Conservation (phyloP, 2,113 vertebrate genomes). For the Thryonomys swinderianus region DNA sequence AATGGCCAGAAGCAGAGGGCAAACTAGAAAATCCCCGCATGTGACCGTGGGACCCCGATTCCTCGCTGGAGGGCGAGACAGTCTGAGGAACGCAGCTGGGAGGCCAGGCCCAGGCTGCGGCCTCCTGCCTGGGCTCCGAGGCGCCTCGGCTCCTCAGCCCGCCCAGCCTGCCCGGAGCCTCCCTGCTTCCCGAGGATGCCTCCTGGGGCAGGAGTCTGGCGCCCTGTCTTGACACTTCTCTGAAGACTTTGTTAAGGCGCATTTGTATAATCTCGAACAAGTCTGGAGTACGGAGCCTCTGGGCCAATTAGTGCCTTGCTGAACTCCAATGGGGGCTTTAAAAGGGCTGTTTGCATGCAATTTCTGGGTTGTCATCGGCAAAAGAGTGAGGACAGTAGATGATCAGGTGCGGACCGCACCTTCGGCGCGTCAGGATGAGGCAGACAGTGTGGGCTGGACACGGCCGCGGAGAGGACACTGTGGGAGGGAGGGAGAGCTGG, state of each 20-base stretch:
- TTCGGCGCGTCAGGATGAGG: not conserved
- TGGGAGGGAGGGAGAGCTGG: too few relatives aligned
- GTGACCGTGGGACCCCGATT: rapidly evolving
- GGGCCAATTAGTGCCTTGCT: not conserved
- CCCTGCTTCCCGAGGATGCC: too few relatives aligned
- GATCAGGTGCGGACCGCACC: not conserved
- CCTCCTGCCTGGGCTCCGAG: rapidly evolving
- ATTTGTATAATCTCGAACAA: not conserved
- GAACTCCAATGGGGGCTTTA: not conserved
- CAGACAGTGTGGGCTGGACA: not conserved
- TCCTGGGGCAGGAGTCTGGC: too few relatives aligned
- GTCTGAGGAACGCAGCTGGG: not conserved
- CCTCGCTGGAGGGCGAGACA: rapidly evolving
- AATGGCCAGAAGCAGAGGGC: not conserved
- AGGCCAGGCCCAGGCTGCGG: rapidly evolving
- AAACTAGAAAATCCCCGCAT: rapidly evolving
- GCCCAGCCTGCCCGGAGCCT: not conserved
- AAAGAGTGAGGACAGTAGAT: rapidly evolving
- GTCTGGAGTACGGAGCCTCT: too few relatives aligned
- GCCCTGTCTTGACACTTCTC: too few relatives aligned
- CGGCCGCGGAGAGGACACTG: rapidly evolving
- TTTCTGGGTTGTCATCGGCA: not conserved
- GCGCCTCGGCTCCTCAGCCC: not conserved
- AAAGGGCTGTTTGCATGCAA: not conserved
- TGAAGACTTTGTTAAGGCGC: not conserved